Evolutionary conservation across 2,113 vertebrate genomes (phyloP).

Genomic region (Neoarius graeffei): DNA sequence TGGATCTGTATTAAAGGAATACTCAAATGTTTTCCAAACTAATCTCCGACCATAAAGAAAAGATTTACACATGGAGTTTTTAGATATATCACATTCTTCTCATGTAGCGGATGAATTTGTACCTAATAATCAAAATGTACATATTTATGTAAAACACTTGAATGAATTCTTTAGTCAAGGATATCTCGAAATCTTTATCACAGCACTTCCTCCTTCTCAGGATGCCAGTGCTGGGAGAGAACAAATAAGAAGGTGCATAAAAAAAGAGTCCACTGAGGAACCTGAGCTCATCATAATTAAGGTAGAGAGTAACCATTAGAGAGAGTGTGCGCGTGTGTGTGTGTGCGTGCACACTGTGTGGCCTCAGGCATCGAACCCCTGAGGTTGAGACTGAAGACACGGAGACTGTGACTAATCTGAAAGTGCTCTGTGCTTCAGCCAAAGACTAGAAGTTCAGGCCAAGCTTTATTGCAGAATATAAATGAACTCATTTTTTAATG

Average conservation of each 20-base stretch:
- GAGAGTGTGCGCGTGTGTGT: neutral
- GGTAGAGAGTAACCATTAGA: slow-evolving; percentile 30
- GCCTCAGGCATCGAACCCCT: slow-evolving; percentile 49
- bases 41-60: neutral
- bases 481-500: slow-evolving; percentile 30
- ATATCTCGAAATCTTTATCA: neutral
- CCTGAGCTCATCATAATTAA: slow-evolving; percentile 48
- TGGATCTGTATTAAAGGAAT: neutral
- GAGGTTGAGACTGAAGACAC: slow-evolving; percentile 45
- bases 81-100: neutral
- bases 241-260: slow-evolving; percentile 29
- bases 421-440: slow-evolving; percentile 47
- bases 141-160: neutral
- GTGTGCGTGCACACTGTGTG: slow-evolving; percentile 17
- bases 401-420: slow-evolving; percentile 35
- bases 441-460: slow-evolving; percentile 39
- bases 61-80: neutral
- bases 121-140: neutral
- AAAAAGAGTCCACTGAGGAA: slow-evolving; percentile 12
- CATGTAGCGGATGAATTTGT: neutral
- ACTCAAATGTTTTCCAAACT: neutral
- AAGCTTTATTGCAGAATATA: slow-evolving; percentile 18
- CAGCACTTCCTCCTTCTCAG: slow-evolving; percentile 6
- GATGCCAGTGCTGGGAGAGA: slow-evolving; percentile 27
- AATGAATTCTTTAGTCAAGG: neutral